phyloP scores from a whole-genome alignment of 2,113 vertebrate species.

The Microcebus jonahi region DNA sequence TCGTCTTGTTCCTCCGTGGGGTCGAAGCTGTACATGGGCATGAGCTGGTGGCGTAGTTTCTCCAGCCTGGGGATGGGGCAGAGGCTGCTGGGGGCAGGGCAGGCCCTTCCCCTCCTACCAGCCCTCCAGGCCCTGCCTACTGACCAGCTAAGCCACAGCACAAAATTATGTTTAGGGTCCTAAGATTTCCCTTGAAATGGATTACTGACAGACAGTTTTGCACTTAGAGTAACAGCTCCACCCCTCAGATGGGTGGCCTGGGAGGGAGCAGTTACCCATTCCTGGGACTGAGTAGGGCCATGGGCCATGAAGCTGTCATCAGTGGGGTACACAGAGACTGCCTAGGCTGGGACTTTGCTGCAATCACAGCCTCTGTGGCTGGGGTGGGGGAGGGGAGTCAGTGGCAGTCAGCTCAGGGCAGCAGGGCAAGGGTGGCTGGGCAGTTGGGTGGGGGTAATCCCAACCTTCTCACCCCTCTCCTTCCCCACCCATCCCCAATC shows the following conservation, averaged over 20 bases:
- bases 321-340: neutral
- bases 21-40: slow-evolving; percentile 99
- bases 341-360: neutral
- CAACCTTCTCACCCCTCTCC: neutral
- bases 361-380: neutral
- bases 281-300: neutral
- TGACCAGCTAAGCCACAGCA: neutral
- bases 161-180: neutral
- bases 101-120: slow-evolving; percentile 7
- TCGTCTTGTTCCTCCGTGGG: slow-evolving; percentile 98
- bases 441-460: neutral
- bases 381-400: no score
- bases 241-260: neutral
- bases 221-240: neutral
- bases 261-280: neutral
- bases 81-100: neutral
- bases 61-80: slow-evolving; percentile 89
- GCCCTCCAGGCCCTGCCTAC: neutral
- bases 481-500: neutral
- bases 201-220: neutral
- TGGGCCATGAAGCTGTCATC: neutral
- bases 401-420: neutral
- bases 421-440: neutral
- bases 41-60: slow-evolving; percentile 97
- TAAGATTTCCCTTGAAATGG: neutral